Percentiles rank a stretch among this genome's conserved stretches.
phyloP scores from a whole-genome alignment of 2,888 invertebrate species.

The Thymelicus lineola region DNA sequence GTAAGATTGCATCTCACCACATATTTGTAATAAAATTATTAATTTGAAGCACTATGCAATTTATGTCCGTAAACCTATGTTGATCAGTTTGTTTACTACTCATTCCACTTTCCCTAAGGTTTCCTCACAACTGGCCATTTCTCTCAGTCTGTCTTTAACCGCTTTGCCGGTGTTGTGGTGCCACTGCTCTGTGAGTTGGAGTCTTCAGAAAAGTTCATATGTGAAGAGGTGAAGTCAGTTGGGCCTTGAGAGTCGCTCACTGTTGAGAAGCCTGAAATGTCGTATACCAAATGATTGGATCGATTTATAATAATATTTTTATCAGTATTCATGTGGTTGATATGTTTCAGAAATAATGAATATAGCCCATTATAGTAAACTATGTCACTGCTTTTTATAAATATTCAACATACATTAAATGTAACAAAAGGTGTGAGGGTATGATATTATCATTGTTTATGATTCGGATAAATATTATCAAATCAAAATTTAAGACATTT shows the following conservation, averaged over 20 bases:
- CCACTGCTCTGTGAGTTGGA: slow-evolving; percentile 96
- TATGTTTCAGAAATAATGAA: no score
- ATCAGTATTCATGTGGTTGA: no score
- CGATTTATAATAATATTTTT: no score
- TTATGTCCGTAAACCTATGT: slow-evolving; percentile 8
- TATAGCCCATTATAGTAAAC: no score
- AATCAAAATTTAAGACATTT: no score
- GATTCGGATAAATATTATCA: no score
- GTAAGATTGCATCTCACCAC: slow-evolving; percentile 26
- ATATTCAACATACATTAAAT: no score
- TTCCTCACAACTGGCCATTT: background rate
- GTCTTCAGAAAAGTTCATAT: slow-evolving; percentile 95
- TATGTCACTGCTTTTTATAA: no score
- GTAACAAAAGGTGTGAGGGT: no score
- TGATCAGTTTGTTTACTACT: background rate
- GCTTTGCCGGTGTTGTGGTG: slow-evolving; percentile 88
- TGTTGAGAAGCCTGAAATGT: slow-evolving; percentile 91
- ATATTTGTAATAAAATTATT: slow-evolving; percentile 17
- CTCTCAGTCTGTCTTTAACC: slow-evolving; percentile 90
- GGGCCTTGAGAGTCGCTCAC: slow-evolving; percentile 96
- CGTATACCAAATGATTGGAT: background rate
- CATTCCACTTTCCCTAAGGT: slow-evolving; percentile 3
- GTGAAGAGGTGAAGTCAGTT: slow-evolving; percentile 93
- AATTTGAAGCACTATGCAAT: slow-evolving; percentile 34
- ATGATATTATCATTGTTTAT: no score